phyloP scores from a whole-genome alignment of 2,113 vertebrate genomes.

The Picathartes gymnocephalus region DNA sequence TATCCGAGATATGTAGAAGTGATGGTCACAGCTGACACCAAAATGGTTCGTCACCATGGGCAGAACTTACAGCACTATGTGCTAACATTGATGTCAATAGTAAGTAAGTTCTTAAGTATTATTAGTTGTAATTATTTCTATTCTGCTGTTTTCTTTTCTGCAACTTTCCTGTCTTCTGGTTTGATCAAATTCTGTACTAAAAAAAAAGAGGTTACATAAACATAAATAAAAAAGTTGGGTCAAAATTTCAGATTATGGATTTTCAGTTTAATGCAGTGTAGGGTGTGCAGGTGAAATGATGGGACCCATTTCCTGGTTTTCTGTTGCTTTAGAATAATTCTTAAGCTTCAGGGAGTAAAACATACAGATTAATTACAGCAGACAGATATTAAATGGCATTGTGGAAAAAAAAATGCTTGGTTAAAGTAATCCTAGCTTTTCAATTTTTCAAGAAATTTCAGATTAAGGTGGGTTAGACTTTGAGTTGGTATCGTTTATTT shows the following conservation, averaged over 20 bases:
- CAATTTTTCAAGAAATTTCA: background rate
- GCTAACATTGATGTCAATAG: constrained; percentile 97
- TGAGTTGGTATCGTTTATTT: background rate
- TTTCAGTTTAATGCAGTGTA: background rate
- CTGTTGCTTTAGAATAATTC: background rate
- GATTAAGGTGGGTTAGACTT: background rate
- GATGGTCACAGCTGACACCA: constrained; percentile 93
- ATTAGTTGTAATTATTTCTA: background rate
- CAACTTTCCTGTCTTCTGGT: background rate
- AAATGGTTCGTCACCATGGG: constrained; percentile 90
- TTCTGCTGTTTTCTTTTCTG: background rate
- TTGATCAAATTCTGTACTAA: background rate
- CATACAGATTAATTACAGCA: background rate
- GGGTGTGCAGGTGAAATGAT: background rate
- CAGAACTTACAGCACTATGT: constrained; percentile 92
- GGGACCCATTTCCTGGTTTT: background rate
- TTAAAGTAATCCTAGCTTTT: background rate
- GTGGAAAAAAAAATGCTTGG: background rate
- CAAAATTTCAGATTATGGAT: background rate
- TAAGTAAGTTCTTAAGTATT: constrained; percentile 78
- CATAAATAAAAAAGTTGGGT: background rate
- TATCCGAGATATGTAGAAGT: constrained; percentile 97
- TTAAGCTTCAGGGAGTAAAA: background rate
- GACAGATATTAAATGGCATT: background rate
- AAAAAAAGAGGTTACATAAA: background rate